phyloP scores from a whole-genome alignment of 2,797 vertebrate genomes.

The Pteronotus mesoamericanus region DNA sequence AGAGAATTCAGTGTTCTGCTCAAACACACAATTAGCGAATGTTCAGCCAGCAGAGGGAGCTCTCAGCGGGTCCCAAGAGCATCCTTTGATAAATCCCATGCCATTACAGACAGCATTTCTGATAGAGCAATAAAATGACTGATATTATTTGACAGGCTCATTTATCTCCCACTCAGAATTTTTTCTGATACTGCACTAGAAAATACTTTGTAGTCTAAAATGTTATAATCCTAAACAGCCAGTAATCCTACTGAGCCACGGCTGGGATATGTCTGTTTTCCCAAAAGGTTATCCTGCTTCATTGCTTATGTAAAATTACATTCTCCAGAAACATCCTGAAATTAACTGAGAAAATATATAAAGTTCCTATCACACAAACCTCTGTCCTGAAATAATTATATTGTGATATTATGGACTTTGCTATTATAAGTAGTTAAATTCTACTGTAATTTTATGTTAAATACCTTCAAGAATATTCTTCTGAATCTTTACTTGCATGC shows the following conservation, averaged over 20 bases:
- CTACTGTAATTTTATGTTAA: background rate
- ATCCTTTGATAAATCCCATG: background rate
- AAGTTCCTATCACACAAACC: background rate
- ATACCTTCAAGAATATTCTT: background rate
- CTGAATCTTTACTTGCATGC: background rate
- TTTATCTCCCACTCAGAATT: background rate
- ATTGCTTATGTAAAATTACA: background rate
- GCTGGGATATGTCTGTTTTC: background rate
- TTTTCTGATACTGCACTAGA: background rate
- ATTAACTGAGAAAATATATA: background rate
- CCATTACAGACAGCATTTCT: background rate
- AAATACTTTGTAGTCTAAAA: background rate
- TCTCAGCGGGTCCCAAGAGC: background rate
- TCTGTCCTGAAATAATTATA: background rate
- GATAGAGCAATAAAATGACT: background rate
- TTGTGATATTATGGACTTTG: background rate
- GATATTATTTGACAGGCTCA: background rate
- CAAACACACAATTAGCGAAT: background rate
- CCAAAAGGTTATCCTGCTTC: background rate
- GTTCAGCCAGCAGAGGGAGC: constrained; percentile 28
- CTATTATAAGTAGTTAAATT: background rate
- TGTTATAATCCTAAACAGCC: background rate
- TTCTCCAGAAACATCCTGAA: background rate
- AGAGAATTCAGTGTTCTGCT: background rate
- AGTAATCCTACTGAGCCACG: background rate